These are phyloP conservation scores for Prosopocoilus inquinatus DNA, from an alignment of 2,888 invertebrate species.

Conservation along the genomic window DNA sequence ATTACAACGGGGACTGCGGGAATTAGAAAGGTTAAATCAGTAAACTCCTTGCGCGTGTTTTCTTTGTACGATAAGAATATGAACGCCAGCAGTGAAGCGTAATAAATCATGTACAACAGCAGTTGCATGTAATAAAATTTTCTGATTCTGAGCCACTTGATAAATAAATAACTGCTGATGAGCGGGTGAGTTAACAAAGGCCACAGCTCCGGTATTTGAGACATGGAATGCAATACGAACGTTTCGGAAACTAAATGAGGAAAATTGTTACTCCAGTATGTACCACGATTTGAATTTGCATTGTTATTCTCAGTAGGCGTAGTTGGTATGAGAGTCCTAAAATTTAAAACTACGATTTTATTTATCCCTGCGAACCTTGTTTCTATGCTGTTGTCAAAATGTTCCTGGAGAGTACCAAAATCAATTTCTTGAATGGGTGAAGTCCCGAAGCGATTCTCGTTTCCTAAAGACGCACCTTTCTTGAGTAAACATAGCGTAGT, in stretches of 20 bases:
- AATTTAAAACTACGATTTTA: conserved; percentile 64
- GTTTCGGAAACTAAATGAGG: conserved; percentile 64
- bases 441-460: conserved; percentile 62
- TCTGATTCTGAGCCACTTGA: conserved; percentile 79
- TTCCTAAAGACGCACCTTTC: conserved; percentile 72
- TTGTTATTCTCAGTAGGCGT: conserved; percentile 10
- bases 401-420: conserved; percentile 66
- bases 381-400: conserved; percentile 71
- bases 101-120: conserved; percentile 67
- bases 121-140: conserved; percentile 72
- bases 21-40: conserved; percentile 11
- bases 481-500: conserved; percentile 63
- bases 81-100: conserved; percentile 65
- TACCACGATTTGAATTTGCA: conserved; percentile 52
- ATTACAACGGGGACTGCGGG: conserved; percentile 56
- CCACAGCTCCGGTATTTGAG: conserved; percentile 64
- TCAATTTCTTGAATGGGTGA: conserved; percentile 72
- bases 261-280: conserved; percentile 34
- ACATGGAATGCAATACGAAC: conserved; percentile 70
- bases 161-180: conserved; percentile 73
- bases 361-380: conserved; percentile 60
- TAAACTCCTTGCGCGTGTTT: conserved; percentile 49
- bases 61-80: conserved; percentile 65
- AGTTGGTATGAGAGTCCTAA: conserved; percentile 64
- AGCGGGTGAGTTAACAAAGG: conserved; percentile 75